These are phyloP conservation scores for Orthonychiurus folsomi DNA, from an alignment of 2,888 invertebrate species.

Conservation along the genomic window DNA sequence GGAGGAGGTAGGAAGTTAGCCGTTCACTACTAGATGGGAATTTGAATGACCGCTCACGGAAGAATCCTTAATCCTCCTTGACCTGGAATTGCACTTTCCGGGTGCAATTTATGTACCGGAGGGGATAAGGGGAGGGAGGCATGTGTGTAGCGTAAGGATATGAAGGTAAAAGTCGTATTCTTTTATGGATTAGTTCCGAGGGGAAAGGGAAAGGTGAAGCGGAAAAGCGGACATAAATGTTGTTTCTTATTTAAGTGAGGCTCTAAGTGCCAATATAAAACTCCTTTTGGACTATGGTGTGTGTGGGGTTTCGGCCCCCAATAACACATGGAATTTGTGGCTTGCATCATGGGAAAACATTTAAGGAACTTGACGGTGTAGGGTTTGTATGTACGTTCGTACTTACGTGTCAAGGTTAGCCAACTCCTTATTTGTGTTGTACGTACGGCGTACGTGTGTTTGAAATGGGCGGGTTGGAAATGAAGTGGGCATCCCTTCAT, in stretches of 20 bases:
- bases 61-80: background rate
- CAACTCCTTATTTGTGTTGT: too few species aligned
- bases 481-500: too few species aligned
- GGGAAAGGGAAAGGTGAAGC: background rate
- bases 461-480: too few species aligned
- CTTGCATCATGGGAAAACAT: too few species aligned
- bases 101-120: background rate
- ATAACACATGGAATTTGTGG: too few species aligned
- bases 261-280: background rate
- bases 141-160: background rate
- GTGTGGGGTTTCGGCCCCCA: too few species aligned
- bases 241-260: background rate
- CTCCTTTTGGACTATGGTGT: conserved; percentile 1
- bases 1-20: too few species aligned
- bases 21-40: too few species aligned
- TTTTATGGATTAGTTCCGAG: background rate
- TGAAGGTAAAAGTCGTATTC: background rate
- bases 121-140: too few species aligned
- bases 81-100: background rate
- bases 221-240: background rate
- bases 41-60: too few species aligned
- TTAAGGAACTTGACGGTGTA: background rate
- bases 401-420: too few species aligned
- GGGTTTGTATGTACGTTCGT: background rate
- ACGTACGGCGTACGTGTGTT: too few species aligned